Evolutionary conservation across 2,888 invertebrate species (phyloP), one percentile per base, ranked within the genome.

Genomic region (Spodoptera littoralis): DNA sequence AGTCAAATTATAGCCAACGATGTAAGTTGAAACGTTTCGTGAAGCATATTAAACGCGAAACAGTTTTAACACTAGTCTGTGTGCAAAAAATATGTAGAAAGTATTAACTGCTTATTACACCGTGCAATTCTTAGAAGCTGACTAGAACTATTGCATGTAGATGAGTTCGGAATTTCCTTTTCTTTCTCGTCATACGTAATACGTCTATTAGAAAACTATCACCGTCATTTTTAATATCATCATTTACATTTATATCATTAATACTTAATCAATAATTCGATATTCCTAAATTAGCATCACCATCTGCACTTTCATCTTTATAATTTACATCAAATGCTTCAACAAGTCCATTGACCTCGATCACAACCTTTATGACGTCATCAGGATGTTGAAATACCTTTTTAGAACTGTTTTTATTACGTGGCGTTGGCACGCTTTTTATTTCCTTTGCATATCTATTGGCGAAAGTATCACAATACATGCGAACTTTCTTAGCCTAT

Each of bases 391-490:
- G 3, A 52, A 70, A 58, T 52, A 36, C 24, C 22, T 53, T 71
- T 43, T 46, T 11, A 44, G 36, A 54, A 50, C 24, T 42, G 1
- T 46, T 42, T 44, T 30, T 36, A 57, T 48, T 36, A 51, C 42
- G 24, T 48, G 45, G 44, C 60, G 57, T 72, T 60, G 60, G 48
- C 60, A 57, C 49, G 46, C 55, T 47, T 59, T 58, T 51, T 36
- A 49, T 73, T 64, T 42, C 43, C 46, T 60, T 61, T 51, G 45
- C 67, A 58, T 50, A 70, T 62, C 54, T 44, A 46, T 53, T 47
- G 57, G 65, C 61, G 79, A 77, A 77, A 77, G 77, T 76, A 60
- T 58, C 58, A 59, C 55, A 58, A 78, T 64, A 71, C 63, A 69
- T 62, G 60, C 50, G 44, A 53, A 76, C 79, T 79, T 76, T 77